These are phyloP conservation scores for Canis aureus DNA, from an alignment of 2,113 vertebrate genomes.

Conservation along the genomic window DNA sequence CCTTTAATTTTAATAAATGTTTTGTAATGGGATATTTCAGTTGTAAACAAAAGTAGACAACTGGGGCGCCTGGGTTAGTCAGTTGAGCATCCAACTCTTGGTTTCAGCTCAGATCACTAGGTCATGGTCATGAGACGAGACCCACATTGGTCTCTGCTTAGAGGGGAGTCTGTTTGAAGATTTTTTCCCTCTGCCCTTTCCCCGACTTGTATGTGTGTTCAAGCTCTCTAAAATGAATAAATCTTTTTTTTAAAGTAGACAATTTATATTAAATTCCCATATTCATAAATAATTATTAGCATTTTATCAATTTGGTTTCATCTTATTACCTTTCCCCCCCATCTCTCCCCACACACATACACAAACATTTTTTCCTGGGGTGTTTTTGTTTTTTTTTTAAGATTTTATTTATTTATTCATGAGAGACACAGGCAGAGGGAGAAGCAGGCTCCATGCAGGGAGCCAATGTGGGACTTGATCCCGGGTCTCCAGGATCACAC, in stretches of 20 bases:
- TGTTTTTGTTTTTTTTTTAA: too few species aligned
- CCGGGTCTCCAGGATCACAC: too few species aligned
- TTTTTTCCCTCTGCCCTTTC: neutral
- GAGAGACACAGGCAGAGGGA: too few species aligned
- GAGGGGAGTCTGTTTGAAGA: neutral
- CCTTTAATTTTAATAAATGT: neutral
- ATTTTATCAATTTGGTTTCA: neutral
- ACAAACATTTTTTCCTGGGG: neutral
- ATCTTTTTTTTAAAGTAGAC: neutral
- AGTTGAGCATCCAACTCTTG: too few species aligned
- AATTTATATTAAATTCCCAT: neutral
- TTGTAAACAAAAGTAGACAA: neutral
- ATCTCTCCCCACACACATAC: neutral
- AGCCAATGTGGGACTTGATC: too few species aligned
- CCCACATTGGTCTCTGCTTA: too few species aligned
- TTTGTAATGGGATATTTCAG: constrained; percentile 14
- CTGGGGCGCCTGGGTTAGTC: neutral
- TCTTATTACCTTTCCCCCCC: neutral
- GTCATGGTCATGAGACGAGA: too few species aligned
- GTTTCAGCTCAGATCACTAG: too few species aligned
- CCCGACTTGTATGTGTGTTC: neutral
- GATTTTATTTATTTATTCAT: too few species aligned
- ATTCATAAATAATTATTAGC: neutral
- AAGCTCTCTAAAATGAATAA: neutral
- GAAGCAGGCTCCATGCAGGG: too few species aligned